Conservation (phyloP, 2,888 invertebrate species). For the Sericinus montela region DNA sequence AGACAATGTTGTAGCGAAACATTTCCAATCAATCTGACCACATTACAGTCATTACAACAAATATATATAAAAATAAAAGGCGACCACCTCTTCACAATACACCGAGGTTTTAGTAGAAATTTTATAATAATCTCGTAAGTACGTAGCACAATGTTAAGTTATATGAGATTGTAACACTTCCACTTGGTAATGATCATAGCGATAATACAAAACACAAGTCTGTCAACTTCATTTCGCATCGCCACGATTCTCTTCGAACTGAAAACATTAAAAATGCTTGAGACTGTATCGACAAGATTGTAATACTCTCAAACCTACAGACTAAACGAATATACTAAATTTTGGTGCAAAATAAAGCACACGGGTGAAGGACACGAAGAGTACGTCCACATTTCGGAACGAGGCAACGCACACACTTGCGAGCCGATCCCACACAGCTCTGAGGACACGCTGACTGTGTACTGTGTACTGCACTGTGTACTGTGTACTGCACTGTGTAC, state of each 20-base stretch:
- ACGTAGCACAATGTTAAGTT: neutral
- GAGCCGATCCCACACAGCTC: neutral
- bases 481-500: too few species aligned
- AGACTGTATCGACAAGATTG: neutral
- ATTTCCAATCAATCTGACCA: neutral
- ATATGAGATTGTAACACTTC: neutral
- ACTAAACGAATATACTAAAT: constrained; percentile 8
- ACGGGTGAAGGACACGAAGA: constrained; percentile 1
- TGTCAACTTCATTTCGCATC: neutral
- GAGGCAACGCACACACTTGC: neutral
- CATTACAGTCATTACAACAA: neutral
- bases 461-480: too few species aligned
- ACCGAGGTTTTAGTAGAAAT: neutral
- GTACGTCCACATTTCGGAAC: neutral
- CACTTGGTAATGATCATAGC: neutral
- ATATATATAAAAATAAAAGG: neutral
- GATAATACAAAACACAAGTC: neutral
- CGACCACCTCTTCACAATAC: neutral
- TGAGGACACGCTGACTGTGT: neutral
- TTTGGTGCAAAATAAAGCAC: constrained; percentile 11
- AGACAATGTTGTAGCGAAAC: too few species aligned
- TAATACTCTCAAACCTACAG: neutral
- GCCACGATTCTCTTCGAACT: constrained; percentile 1
- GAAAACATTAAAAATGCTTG: constrained; percentile 2
- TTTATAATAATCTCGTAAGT: constrained; percentile 9